Base-by-base conservation (phyloP, 2,888 invertebrate species). In the Dicycla oo region DNA sequence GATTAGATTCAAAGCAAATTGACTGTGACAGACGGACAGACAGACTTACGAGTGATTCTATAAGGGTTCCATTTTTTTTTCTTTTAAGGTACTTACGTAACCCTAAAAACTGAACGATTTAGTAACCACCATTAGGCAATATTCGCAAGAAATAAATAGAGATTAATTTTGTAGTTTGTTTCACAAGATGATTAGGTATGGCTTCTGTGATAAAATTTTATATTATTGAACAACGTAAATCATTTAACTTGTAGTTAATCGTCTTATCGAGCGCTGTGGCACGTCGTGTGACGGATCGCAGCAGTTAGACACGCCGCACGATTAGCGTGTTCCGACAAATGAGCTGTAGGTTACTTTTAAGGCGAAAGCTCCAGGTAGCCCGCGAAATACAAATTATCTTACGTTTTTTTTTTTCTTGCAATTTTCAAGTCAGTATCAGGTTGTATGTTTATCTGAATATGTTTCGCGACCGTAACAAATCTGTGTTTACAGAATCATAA, bases 171-270 rank as follows among this genome's bases (percentile, higher is more conserved):
- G 34, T 45, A 7, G 71, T 65, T 61, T 20, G 60, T 51, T 54
- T 54, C 64, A 77, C 54, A 45, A 49, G n/a, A 30, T 49, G 58
- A 60, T 68, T 68, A 38, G 20, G n/a, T 51, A 73, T 65, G 30
- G 49, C 34, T 47, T 45, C 10, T 23, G 51, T 23, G 78, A 65
- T 61, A 64, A 45, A 45, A 30, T 43, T 43, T 34, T 49, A 20
- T 45, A 20, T n/a, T 45, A 65, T 47, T 34, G 23, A 56, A 51
- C 68, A 75, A 49, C 15, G 43, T 43, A 57, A 49, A 65, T 47
- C 2, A 49, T 40, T 56, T 54, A 56, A 43, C 20, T 58, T 51
- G 51, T 20, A 73, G 51, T 45, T 49, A 38, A 51, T 40, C 45
- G 38, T 51, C n/a, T n/a, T 43, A 56, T 15, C 20, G 11, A 6